Evolutionary conservation across 2,797 vertebrate species (phyloP).

Genomic region (Anolis apletophallus): DNA sequence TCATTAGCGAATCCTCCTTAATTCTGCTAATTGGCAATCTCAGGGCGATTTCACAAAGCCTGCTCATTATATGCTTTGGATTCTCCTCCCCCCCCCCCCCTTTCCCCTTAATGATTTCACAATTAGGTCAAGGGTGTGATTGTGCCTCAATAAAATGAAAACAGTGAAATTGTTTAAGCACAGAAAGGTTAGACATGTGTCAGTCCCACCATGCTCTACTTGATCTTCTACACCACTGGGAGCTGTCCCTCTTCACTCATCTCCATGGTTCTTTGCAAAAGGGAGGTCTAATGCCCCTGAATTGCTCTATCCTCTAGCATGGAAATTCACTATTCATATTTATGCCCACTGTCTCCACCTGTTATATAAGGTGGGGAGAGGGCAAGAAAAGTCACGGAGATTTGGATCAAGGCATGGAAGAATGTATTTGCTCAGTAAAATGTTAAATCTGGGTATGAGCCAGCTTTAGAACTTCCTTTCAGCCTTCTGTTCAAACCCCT

Average conservation of each 20-base stretch:
- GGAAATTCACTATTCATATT: no score
- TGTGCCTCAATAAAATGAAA: conserved; percentile 18
- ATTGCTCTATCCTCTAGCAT: background rate
- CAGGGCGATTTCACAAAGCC: conserved; percentile 59
- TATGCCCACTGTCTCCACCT: no score
- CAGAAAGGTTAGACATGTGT: background rate
- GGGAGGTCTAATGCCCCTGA: background rate
- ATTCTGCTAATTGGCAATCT: conserved; percentile 74
- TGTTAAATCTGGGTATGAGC: no score
- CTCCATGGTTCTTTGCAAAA: background rate
- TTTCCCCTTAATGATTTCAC: conserved; percentile 56
- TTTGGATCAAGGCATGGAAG: no score
- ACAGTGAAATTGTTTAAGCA: background rate
- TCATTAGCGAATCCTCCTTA: conserved; percentile 69
- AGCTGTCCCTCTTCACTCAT: background rate
- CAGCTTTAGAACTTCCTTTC: no score
- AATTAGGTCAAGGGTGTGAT: conserved; percentile 72
- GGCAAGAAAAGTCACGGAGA: no score
- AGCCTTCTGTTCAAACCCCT: no score
- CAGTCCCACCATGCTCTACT: background rate
- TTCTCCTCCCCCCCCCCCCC: background rate
- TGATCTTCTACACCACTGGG: background rate
- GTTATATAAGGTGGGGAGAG: no score
- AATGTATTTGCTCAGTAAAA: no score
- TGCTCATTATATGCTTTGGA: conserved; percentile 40